Percentiles rank a stretch among this genome's conserved stretches.
phyloP scores from a whole-genome alignment of 2,113 vertebrate genomes.

The Tapirus terrestris region DNA sequence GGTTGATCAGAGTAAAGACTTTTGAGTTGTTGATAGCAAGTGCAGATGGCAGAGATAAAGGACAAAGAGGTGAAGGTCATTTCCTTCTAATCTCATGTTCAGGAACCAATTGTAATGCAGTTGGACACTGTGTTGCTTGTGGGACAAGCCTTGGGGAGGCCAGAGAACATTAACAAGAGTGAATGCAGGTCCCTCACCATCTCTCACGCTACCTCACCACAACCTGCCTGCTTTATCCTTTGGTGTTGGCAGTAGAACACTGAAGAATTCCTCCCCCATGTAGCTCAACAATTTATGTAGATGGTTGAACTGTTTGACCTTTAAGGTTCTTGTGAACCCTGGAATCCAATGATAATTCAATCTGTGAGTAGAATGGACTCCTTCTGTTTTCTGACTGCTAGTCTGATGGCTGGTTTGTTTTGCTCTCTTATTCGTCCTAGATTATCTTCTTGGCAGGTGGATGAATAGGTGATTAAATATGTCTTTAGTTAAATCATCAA shows the following conservation, averaged over 20 bases:
- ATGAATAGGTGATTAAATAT: background rate
- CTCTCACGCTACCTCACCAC: background rate
- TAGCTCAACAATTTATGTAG: background rate
- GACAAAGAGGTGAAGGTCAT: background rate
- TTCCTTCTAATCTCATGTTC: background rate
- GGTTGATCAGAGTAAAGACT: background rate
- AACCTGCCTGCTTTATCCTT: background rate
- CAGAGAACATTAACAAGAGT: background rate
- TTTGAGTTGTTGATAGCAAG: background rate
- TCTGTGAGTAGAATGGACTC: background rate
- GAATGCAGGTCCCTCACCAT: background rate
- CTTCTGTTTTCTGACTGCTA: background rate
- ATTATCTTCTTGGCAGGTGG: background rate
- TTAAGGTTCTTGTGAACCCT: background rate
- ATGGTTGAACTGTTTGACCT: background rate
- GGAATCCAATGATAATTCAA: background rate
- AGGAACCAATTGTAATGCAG: background rate
- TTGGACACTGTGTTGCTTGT: background rate
- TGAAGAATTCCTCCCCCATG: background rate
- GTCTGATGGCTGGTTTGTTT: background rate
- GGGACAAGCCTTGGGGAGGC: background rate
- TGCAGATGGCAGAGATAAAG: background rate
- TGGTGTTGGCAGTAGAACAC: background rate
- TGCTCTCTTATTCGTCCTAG: background rate
- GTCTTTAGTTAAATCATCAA: background rate